A percentile compares a stretch with the other conserved stretches of the same genome.
phyloP scores from a whole-genome alignment of 1,140 invertebrate genomes.

The Drosophila albomicans region DNA sequence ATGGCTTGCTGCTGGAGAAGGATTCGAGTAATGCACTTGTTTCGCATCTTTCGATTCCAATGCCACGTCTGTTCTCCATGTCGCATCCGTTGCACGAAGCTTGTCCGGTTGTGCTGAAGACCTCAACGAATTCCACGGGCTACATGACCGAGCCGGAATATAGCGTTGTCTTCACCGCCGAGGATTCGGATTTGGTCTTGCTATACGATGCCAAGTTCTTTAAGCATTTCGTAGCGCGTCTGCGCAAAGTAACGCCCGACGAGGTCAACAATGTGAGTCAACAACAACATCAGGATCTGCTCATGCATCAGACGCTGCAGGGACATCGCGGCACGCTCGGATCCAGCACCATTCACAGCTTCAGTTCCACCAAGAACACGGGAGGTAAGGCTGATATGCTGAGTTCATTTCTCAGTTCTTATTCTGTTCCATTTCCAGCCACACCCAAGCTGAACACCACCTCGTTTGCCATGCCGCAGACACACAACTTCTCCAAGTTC shows the following conservation, averaged over 20 bases:
- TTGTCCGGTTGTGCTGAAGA: slow-evolving; percentile 91
- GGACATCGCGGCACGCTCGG: slow-evolving; percentile 31
- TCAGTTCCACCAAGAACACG: slow-evolving; percentile 49
- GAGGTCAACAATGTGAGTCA: slow-evolving; percentile 87
- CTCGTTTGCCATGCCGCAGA: slow-evolving; percentile 51
- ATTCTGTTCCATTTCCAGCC: slow-evolving; percentile 25
- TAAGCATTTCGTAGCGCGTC: slow-evolving; percentile 92
- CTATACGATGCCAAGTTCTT: slow-evolving; percentile 91
- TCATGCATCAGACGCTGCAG: slow-evolving; percentile 47
- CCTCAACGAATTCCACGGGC: slow-evolving; percentile 72
- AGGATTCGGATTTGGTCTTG: slow-evolving; percentile 89
- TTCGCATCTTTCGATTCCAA: slow-evolving; percentile 74
- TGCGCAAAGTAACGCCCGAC: slow-evolving; percentile 91
- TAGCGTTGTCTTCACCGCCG: slow-evolving; percentile 87
- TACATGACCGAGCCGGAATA: slow-evolving; percentile 88
- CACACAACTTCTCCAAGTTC: slow-evolving; percentile 61
- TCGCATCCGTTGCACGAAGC: slow-evolving; percentile 96
- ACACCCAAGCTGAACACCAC: slow-evolving; percentile 34
- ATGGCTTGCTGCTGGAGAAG: slow-evolving; percentile 92
- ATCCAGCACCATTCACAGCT: slow-evolving; percentile 43
- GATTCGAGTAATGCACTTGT: slow-evolving; percentile 82
- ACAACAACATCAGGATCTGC: slow-evolving; percentile 61
- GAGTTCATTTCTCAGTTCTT: background rate
- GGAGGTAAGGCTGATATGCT: slow-evolving; percentile 48
- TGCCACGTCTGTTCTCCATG: slow-evolving; percentile 92